Evolutionary conservation across 2,888 invertebrate species (phyloP).

Genomic region (Amphiduros pacificus): DNA sequence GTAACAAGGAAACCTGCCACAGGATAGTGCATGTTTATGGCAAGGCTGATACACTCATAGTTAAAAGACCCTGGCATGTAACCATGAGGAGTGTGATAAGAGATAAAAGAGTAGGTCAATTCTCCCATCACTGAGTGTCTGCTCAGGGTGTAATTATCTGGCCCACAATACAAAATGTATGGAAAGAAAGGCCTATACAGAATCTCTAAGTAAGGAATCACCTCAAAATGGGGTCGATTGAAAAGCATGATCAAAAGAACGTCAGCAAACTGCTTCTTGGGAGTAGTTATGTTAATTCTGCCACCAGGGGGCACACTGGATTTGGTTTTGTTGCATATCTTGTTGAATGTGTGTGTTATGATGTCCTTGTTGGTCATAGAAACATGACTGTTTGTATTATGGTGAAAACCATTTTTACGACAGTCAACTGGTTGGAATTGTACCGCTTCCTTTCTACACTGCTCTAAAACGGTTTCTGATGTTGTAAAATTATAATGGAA

Average conservation of each 20-base stretch:
- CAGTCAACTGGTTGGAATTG: no score
- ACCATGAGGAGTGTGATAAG: slow-evolving; percentile 20
- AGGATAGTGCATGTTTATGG: slow-evolving; percentile 20
- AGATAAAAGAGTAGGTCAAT: slow-evolving; percentile 22
- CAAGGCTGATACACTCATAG: slow-evolving; percentile 28
- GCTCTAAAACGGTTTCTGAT: no score
- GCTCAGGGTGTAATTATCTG: slow-evolving; percentile 9
- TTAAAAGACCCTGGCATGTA: slow-evolving; percentile 28
- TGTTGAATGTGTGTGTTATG: neutral
- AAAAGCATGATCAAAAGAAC: slow-evolving; percentile 30
- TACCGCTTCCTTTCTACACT: no score
- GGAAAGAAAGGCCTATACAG: slow-evolving; percentile 32
- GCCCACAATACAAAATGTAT: slow-evolving; percentile 32
- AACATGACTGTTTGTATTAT: no score
- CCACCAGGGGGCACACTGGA: neutral
- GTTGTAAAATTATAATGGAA: no score
- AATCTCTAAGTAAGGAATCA: slow-evolving; percentile 30
- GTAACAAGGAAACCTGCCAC: slow-evolving; percentile 27
- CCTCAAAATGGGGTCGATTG: slow-evolving; percentile 28
- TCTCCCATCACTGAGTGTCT: slow-evolving; percentile 7
- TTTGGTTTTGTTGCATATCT: neutral
- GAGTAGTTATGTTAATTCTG: slow-evolving; percentile 16
- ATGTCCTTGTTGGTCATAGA: neutral
- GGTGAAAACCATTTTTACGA: no score
- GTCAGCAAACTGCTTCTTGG: slow-evolving; percentile 18